Evolutionary conservation across 2,888 invertebrate species (phyloP), one percentile per base, ranked within the genome.

Genomic region (Enchytraeus crypticus): DNA sequence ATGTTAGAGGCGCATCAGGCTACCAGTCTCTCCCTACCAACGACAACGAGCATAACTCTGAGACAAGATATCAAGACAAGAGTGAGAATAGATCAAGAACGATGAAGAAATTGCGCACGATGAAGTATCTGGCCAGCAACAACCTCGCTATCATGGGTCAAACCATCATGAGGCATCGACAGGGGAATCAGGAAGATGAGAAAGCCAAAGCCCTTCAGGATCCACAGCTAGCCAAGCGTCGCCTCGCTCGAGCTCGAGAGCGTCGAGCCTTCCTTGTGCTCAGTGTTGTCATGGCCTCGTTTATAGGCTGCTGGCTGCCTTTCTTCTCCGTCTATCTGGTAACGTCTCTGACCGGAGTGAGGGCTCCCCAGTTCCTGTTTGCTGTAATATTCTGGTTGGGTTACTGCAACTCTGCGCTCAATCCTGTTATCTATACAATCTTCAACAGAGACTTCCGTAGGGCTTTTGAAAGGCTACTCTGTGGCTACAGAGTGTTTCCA

Each of bases 281-380:
- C 68, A 97, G 97, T 43, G 85, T 98, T 64, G 97, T 98, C 70
- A 93, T 98, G 91, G 95, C 93, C 65, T 92, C 95, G 71, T 98
- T 98, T 79, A 96, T 97, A 71, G 88, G 93, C 62, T 95, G 95
- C 77, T 97, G 97, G 97, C 83, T 97, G 75, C 97, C 97, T 0
- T 98, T 98, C 81, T 98, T 97, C 85, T 88, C 75, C 3, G 70
- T 80, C 64, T 81, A 82, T 65, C 74, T 80, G 2, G 73, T 79
- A 29, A 77, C 78, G 18, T 77, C 80, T 0, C 74, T 81, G 57
- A 78, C 78, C 57, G 69, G 69, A 18, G 63, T 69, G 53, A 96
- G 97, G 97, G 83, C 97, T 75, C 97, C 97, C 51, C 49, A 29
- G 14, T 34, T 58, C 34, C 51, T 53, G 5, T 64, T 64, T 43